These are phyloP conservation scores for Solenodon paradoxus DNA, from an alignment of 2,113 vertebrate species.

Conservation along the genomic window DNA sequence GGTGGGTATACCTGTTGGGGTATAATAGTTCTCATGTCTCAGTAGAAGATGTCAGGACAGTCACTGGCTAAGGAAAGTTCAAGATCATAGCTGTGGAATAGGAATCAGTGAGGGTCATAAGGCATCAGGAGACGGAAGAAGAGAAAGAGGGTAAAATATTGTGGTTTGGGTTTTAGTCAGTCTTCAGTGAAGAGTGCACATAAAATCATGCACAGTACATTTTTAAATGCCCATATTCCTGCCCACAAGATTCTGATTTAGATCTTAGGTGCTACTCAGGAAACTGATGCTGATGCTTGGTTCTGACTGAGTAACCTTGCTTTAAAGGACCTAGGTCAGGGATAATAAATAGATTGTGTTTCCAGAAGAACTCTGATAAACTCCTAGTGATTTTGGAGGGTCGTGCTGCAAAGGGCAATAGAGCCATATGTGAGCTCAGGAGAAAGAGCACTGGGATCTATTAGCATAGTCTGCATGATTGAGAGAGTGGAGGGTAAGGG, in stretches of 20 bases:
- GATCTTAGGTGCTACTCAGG: not conserved
- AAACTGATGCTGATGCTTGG: not conserved
- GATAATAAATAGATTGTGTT: not conserved
- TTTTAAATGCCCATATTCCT: not conserved
- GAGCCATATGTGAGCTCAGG: not conserved
- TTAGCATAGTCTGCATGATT: not conserved
- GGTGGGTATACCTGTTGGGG: not conserved
- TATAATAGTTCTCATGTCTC: not conserved
- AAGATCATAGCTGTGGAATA: not conserved
- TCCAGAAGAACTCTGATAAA: not conserved
- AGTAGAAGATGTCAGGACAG: not conserved
- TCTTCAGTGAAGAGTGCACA: not conserved
- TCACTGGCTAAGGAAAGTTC: not conserved
- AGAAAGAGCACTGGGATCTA: not conserved
- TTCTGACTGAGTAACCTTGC: not conserved
- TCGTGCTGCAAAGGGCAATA: not conserved
- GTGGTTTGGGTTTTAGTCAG: constrained; percentile 4
- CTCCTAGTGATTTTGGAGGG: not conserved
- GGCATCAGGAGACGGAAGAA: not conserved
- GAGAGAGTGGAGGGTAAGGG: not conserved
- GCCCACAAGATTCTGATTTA: not conserved
- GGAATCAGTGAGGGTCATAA: not conserved
- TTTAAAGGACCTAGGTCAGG: not conserved
- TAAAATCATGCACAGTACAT: not conserved
- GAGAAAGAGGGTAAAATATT: not conserved